phyloP scores from a whole-genome alignment of 1,140 invertebrate species.

The Nixonia krombeini region DNA sequence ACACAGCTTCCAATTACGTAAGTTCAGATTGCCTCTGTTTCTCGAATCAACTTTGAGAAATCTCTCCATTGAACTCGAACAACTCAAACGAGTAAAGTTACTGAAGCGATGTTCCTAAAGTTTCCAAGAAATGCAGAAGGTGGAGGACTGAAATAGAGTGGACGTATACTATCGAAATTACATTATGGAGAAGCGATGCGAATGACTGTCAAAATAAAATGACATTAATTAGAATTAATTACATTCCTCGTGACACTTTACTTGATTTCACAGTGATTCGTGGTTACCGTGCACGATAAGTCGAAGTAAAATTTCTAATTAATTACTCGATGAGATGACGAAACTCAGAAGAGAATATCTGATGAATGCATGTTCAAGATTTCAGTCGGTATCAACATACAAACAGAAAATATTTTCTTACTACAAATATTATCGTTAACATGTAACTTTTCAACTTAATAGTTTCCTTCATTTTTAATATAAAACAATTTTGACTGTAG shows the following conservation, averaged over 20 bases:
- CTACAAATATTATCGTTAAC: too few relatives aligned
- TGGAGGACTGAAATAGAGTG: neutral
- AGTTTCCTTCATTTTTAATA: too few relatives aligned
- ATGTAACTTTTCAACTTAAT: too few relatives aligned
- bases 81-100: conserved; percentile 43
- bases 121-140: conserved; percentile 33
- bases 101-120: conserved; percentile 24
- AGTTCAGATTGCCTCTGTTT: conserved; percentile 42
- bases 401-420: too few relatives aligned
- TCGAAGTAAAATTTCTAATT: too few relatives aligned
- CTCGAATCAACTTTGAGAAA: conserved; percentile 46
- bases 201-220: conserved; percentile 40
- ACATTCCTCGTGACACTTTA: conserved; percentile 18
- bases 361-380: too few relatives aligned
- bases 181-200: conserved; percentile 32
- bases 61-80: conserved; percentile 33
- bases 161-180: conserved; percentile 33
- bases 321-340: too few relatives aligned
- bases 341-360: too few relatives aligned
- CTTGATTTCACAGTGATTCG: too few relatives aligned
- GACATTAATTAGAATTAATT: conserved; percentile 41
- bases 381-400: too few relatives aligned
- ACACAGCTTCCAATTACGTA: conserved; percentile 34
- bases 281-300: too few relatives aligned
- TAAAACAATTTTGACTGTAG: too few relatives aligned